phyloP scores from a whole-genome alignment of 1,140 invertebrate genomes.

The Penaeus chinensis region DNA sequence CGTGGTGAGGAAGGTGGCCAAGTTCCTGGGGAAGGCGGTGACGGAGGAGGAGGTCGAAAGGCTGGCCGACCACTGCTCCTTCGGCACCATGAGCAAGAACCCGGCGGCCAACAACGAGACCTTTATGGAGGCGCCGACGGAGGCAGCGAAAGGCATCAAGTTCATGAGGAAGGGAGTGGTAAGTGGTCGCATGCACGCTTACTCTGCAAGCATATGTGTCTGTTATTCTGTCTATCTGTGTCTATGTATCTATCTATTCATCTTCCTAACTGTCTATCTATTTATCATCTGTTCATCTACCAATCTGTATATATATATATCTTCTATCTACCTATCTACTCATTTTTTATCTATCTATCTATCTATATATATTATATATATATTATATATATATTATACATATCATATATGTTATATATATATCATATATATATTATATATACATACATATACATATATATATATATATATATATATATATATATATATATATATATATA shows the following conservation, averaged over 20 bases:
- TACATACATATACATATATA: neutral
- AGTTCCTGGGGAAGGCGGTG: conserved; percentile 68
- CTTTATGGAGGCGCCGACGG: neutral
- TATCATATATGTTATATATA: neutral
- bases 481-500: neutral
- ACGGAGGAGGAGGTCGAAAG: conserved; percentile 64
- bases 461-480: conserved; percentile 20
- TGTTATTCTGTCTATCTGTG: too few species aligned
- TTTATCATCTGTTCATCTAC: too few species aligned
- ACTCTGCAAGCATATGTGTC: too few species aligned
- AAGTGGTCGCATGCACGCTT: too few species aligned
- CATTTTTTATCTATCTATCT: neutral
- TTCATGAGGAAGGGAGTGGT: conserved; percentile 19
- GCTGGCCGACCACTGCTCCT: conserved; percentile 42
- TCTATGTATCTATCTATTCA: too few species aligned
- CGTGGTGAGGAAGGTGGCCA: conserved; percentile 66
- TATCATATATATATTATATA: neutral
- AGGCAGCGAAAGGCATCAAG: conserved; percentile 16
- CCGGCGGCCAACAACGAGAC: conserved; percentile 12
- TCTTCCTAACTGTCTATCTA: too few species aligned
- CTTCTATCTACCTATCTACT: too few species aligned
- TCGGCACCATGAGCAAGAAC: conserved; percentile 30
- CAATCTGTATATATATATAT: too few species aligned
- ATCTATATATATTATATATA: too few species aligned
- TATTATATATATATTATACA: neutral